Conservation (phyloP, 2,888 invertebrate genomes). For the Hyposoter dolosus region DNA sequence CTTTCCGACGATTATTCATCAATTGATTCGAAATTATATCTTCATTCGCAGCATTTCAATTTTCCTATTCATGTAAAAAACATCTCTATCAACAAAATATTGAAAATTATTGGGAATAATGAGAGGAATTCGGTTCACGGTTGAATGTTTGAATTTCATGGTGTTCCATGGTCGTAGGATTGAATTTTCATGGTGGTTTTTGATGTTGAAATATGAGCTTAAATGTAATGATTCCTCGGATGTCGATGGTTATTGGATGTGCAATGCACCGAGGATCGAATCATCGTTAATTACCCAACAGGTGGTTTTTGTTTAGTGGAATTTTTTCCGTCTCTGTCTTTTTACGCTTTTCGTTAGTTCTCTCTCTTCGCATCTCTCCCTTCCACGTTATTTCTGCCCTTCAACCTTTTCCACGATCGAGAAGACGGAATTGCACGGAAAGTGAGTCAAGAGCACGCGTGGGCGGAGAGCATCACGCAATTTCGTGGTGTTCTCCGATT, state of each 20-base stretch:
- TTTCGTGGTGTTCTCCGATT: constrained; percentile 52
- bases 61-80: not conserved
- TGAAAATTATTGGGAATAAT: not conserved
- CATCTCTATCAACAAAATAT: not conserved
- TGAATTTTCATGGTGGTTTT: not conserved
- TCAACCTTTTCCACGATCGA: not conserved
- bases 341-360: not conserved
- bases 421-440: constrained; percentile 20
- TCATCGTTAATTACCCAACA: not conserved
- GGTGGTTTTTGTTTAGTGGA: not conserved
- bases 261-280: not conserved
- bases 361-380: not conserved
- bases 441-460: constrained; percentile 14
- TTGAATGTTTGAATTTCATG: not conserved
- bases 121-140: not conserved
- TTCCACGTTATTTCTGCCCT: constrained; percentile 4
- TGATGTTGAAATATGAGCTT: not conserved
- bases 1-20: not conserved
- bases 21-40: not conserved
- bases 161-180: not conserved
- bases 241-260: not conserved
- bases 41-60: not conserved
- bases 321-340: not conserved
- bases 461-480: constrained; percentile 40
- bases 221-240: not conserved